phyloP scores from a whole-genome alignment of 2,797 vertebrate species.

The Microctenopoma steveboyesi region DNA sequence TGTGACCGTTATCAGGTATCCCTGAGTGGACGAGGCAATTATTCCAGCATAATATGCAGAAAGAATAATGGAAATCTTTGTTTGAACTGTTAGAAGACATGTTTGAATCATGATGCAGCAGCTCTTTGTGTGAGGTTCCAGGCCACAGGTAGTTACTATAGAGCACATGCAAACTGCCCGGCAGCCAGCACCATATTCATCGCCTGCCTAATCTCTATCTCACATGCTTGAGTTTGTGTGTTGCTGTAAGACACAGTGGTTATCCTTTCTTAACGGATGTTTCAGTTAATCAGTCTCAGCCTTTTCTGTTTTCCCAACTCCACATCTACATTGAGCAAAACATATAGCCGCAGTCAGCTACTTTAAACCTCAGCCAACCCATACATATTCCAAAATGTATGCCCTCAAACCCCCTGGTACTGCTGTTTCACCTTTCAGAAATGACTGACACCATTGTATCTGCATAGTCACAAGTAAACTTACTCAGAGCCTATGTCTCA shows the following conservation, averaged over 20 bases:
- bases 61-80: neutral
- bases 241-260: conserved; percentile 25
- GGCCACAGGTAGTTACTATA: neutral
- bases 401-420: too few species aligned
- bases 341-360: neutral
- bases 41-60: too few species aligned
- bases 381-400: neutral
- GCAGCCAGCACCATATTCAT: conserved; percentile 29
- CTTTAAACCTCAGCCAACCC: neutral
- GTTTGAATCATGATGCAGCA: neutral
- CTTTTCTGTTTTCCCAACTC: conserved; percentile 15
- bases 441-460: neutral
- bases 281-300: conserved; percentile 54
- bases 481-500: neutral
- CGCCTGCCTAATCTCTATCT: conserved; percentile 14
- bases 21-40: too few species aligned
- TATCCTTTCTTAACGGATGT: conserved; percentile 39
- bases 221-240: conserved; percentile 18
- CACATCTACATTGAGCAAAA: neutral
- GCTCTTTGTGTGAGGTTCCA: neutral
- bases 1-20: too few species aligned
- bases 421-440: neutral
- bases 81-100: conserved; percentile 5
- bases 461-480: neutral
- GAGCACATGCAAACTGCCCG: conserved; percentile 19